Base-by-base conservation (phyloP, 92 coral and sea anemone species). In the Pocillopora grandis region DNA sequence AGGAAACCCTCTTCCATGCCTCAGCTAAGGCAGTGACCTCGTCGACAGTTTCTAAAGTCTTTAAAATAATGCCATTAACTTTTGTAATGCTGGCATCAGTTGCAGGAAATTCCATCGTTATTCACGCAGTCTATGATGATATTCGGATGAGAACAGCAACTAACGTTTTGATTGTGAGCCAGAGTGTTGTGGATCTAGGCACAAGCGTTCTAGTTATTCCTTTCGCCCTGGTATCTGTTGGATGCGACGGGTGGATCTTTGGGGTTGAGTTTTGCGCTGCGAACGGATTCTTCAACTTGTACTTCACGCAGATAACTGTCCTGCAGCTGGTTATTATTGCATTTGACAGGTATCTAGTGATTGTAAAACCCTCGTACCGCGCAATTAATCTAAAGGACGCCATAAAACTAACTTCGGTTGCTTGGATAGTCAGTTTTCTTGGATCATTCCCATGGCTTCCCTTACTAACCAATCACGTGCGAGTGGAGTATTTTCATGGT, bases 401-500 rank as follows among this genome's bases (percentile, higher is more conserved):
- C 65, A 48, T 81, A 36, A 79, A 61, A 68, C 76, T 77, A 11
- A 72, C 88, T 12, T 62, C 65, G 6, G 64, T 64, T 1, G 76
- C 87, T 12, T 94, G 98, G 98, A 33, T 84, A 1, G 66, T 77
- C 11, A 80, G 94, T 3, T 79, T 90, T 52, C 9, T 91, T 10
- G 79, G 88, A 35, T 85, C 94, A 18, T 84, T 94, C 58, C 98
- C 95, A 9, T 92, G 88, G 95, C 83, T 93, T 66, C 82, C 87
- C 20, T 75, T 83, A 10, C 72, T 89, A 0, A 90, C 89, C 79
- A 77, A 87, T 82, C 85, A 88, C 3, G 92, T 87, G 1, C 49
- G 20, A 31, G 80, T 87, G 37, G 88, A 64, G 18, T 94, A 82
- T 77, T 90, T 92, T 42, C 87, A 80, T 2, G 95, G 98, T 1